Conservation (phyloP, 1,140 invertebrate species). For the Triops longicaudatus region DNA sequence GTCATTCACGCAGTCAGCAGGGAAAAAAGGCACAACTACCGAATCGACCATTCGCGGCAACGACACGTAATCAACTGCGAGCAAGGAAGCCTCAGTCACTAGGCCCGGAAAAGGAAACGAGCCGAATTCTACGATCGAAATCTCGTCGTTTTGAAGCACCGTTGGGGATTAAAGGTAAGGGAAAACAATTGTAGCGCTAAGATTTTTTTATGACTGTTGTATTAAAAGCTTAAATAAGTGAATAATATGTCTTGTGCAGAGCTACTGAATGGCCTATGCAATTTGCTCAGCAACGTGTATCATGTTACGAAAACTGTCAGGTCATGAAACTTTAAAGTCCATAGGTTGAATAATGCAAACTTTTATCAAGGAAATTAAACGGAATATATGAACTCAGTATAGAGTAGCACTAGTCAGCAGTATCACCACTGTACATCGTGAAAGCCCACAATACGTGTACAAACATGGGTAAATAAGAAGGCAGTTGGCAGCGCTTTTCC, state of each 20-base stretch:
- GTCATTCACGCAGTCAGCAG: not conserved
- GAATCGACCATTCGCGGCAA: not conserved
- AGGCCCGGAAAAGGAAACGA: not conserved
- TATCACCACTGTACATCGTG: not conserved
- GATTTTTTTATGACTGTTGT: too few relatives aligned
- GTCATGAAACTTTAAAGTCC: not conserved
- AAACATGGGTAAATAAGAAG: not conserved
- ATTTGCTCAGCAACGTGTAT: not conserved
- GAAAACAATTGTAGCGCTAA: too few relatives aligned
- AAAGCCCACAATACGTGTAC: not conserved
- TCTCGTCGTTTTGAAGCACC: too few relatives aligned
- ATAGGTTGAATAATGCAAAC: not conserved
- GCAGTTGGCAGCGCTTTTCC: not conserved
- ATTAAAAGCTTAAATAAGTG: too few relatives aligned
- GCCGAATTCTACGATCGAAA: too few relatives aligned
- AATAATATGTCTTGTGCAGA: too few relatives aligned
- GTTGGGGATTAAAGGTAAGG: too few relatives aligned
- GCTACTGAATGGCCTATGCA: too few relatives aligned
- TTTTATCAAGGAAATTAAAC: slow-evolving; percentile 1
- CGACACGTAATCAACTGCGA: not conserved
- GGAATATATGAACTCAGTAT: not conserved
- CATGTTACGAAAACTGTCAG: not conserved
- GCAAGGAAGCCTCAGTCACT: not conserved
- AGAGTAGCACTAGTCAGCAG: slow-evolving; percentile 4
- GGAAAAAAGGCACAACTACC: not conserved